Percentiles rank a stretch among this genome's conserved stretches.
Evolutionary conservation across 2,113 vertebrate genomes (phyloP).

Genomic region (Pollachius pollachius): DNA sequence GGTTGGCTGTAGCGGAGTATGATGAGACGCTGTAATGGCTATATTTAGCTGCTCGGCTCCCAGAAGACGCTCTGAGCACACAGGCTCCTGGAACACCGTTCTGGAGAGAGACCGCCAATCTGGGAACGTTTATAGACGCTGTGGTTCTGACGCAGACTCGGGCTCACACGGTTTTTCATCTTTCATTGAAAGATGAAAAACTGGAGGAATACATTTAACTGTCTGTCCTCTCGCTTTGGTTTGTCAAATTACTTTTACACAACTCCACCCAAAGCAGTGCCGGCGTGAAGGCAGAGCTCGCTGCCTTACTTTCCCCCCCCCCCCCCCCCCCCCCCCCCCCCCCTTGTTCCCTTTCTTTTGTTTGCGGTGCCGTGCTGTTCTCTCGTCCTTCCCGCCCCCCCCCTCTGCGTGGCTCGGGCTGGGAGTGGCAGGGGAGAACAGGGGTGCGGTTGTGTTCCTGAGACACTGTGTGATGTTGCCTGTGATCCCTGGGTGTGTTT

Average conservation of each 20-base stretch:
- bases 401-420: not conserved
- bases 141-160: slow-evolving; percentile 26
- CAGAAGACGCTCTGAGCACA: slow-evolving; percentile 49
- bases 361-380: not conserved
- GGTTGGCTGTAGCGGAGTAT: slow-evolving; percentile 37
- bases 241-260: too few species aligned
- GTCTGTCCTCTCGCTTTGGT: slow-evolving; percentile 3
- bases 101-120: slow-evolving; percentile 35
- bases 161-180: slow-evolving; percentile 14
- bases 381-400: not conserved
- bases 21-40: slow-evolving; percentile 42
- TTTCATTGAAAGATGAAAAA: too few species aligned
- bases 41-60: slow-evolving; percentile 65
- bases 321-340: too few species aligned
- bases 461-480: slow-evolving; percentile 47
- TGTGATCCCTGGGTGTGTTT: slow-evolving; percentile 52
- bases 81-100: slow-evolving; percentile 45
- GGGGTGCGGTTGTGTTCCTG: slow-evolving; percentile 15
- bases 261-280: too few species aligned
- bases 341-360: too few species aligned
- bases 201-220: not conserved
- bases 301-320: too few species aligned
- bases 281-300: too few species aligned
- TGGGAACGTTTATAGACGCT: slow-evolving; percentile 36
- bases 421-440: slow-evolving; percentile 34